Conservation (phyloP, 1,140 invertebrate genomes). For the Drosophila simulans region DNA sequence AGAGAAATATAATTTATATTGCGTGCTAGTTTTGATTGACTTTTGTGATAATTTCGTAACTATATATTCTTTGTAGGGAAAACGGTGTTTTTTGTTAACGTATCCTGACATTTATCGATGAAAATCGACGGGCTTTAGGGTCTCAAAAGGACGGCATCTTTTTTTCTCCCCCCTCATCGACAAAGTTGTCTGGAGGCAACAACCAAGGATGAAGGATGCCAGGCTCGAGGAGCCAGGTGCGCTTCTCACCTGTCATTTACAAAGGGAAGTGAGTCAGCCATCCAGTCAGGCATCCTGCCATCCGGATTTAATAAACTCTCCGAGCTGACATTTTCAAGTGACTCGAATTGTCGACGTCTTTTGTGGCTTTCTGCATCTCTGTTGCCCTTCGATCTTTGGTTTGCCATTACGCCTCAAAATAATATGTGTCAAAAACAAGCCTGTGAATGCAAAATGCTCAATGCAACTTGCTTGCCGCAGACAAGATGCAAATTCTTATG, state of each 20-base stretch:
- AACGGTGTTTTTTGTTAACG: background rate
- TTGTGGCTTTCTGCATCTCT: background rate
- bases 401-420: slow-evolving; percentile 21
- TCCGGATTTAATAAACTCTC: slow-evolving; percentile 30
- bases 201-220: slow-evolving; percentile 20
- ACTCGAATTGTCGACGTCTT: slow-evolving; percentile 11
- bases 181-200: slow-evolving; percentile 27
- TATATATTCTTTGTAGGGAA: no score
- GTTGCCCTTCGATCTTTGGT: background rate
- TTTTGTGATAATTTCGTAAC: background rate
- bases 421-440: slow-evolving; percentile 9
- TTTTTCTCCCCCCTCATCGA: slow-evolving; percentile 28
- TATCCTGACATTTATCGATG: slow-evolving; percentile 28
- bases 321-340: slow-evolving; percentile 28
- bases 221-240: background rate
- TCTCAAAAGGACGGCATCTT: background rate
- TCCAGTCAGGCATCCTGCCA: slow-evolving; percentile 4
- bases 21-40: background rate
- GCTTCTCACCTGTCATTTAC: slow-evolving; percentile 29
- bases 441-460: slow-evolving; percentile 6
- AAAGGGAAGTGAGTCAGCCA: slow-evolving; percentile 13
- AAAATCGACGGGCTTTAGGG: background rate
- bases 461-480: background rate
- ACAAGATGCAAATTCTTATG: no score
- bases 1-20: background rate